Base-by-base conservation (phyloP, 2,888 invertebrate species). In the Phalangium opilio region DNA sequence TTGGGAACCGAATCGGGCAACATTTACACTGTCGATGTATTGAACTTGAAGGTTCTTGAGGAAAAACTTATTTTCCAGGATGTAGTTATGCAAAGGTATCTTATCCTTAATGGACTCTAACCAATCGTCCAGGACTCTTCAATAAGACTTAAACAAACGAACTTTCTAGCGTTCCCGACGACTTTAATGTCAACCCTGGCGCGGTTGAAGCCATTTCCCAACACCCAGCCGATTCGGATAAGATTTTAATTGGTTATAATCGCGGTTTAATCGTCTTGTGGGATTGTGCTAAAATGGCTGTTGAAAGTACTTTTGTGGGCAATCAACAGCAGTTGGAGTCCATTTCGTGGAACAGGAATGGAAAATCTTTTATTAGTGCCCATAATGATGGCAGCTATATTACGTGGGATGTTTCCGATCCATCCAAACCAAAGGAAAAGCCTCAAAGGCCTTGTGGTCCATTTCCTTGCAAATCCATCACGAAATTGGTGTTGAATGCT, bases 311-410 rank as follows among this genome's bases (percentile, higher is more conserved):
- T 11, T 69, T 64, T 35, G 53, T 56, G 19, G 54, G 56, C 5
- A 57, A 48, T 20, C 59, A 60, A 36, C 86, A 93, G 67, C 90
- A 91, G 70, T 68, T 89, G 58, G 87, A 89, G 67, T 82, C 83
- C 58, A 66, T 87, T 46, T 78, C 80, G 61, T 87, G 87, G 86
- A 75, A 78, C 59, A 73, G 75, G 36, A 75, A 77, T 51, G 82
- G 82, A 60, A 63, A 67, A 58, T 63, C 70, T 54, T 90, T 95
- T 71, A 81, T 85, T 49, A 89, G 86, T 53, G 84, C 91, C 14
- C 95, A 95, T 71, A 90, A 91, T 64, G 95, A 96, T 70, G 95
- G 95, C 1, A 90, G 90, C 41, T 91, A 84, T 67, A 81, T 87
- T 45, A 61, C 66, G 11, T 73, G 73, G 73, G 64, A 61, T 49